These are phyloP conservation scores for Montipora cactus DNA, from an alignment of 64 coral and sea anemone genomes.

Conservation along the genomic window DNA sequence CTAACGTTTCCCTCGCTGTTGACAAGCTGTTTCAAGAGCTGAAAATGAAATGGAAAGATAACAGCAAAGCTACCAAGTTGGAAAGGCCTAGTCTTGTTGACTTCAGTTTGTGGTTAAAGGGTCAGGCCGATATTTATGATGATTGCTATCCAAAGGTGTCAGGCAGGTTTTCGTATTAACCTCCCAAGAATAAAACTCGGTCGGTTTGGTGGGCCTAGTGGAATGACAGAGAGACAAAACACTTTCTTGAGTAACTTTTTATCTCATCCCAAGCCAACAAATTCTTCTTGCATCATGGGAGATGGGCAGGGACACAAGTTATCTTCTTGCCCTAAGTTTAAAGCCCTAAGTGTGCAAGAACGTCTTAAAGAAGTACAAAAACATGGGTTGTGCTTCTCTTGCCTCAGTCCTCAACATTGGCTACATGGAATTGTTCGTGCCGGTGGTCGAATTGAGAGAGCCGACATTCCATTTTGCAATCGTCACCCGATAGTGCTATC, in stretches of 20 bases:
- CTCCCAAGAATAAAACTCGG: neutral
- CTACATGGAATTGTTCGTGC: neutral
- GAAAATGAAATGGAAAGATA: constrained; percentile 46
- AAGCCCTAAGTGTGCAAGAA: constrained; percentile 1
- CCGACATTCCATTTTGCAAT: neutral
- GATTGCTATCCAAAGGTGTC: neutral
- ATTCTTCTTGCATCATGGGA: neutral
- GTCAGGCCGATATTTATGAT: constrained; percentile 7
- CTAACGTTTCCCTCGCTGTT: constrained; percentile 18
- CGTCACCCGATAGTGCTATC: neutral
- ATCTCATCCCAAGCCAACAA: neutral
- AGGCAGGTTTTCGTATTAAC: neutral
- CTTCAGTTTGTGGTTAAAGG: constrained; percentile 9
- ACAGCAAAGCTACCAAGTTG: neutral
- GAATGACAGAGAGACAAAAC: neutral
- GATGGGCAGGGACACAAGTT: constrained; percentile 14
- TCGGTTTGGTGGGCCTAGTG: neutral
- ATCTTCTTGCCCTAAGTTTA: neutral
- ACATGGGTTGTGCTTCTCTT: constrained; percentile 11
- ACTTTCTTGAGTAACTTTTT: neutral
- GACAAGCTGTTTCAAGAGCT: constrained; percentile 34
- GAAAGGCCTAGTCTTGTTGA: constrained; percentile 5
- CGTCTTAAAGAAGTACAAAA: constrained; percentile 21
- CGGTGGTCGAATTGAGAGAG: constrained; percentile 39
- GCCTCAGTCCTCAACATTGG: constrained; percentile 3